Base-by-base conservation (phyloP, 2,888 invertebrate species). In the Drosophila mercatorum region DNA sequence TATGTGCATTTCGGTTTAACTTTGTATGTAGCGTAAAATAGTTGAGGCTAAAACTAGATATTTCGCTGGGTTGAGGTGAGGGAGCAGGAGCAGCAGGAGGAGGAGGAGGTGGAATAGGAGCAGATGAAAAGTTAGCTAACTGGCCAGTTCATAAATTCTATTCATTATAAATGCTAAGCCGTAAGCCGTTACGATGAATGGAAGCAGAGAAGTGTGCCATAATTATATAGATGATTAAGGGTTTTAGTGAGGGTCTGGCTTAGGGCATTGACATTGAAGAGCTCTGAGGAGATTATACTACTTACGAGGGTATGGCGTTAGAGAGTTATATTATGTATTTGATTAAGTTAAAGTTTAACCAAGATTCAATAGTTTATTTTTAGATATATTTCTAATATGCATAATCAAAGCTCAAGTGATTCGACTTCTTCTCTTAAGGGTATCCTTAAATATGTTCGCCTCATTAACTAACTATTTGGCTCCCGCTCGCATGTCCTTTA, bases 1-100 rank as follows among this genome's bases (percentile, higher is more conserved):
- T 84, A 84, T 84, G 83, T 72, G 82, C 84, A 87, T 78, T 83
- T 89, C 36, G 79, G 88, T 75, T 89, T 78, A 84, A 72, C 83
- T 87, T 87, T 84, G 81, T 81, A 61, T 87, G 75, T 74, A 75
- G 78, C 81, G 84, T 83, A 52, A 84, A 87, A 88, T 83, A 87
- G 89, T 83, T 89, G 68, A 51, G 68, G 57, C 62, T 47, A 53
- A 47, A 56, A 36, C 57, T 22, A 41, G n/a, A 64, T 56, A 51
- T 52, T 44, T 31, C 49, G 41, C 7, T 41, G 57, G 10, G 12
- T 6, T 40, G 8, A 34, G 40, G 10, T 5, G 53, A 31, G 12
- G 11, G 10, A 11, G 44, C n/a, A 8, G 51, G 17, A 4, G 49
- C 38, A 17, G 6, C n/a, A 8, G 49, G 5, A 8, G 8, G 17